Percentiles rank a stretch among this genome's conserved stretches.
These are phyloP conservation scores for Tauraco hartlaubi DNA, from an alignment of 2,797 vertebrate genomes.

Conservation along the genomic window DNA sequence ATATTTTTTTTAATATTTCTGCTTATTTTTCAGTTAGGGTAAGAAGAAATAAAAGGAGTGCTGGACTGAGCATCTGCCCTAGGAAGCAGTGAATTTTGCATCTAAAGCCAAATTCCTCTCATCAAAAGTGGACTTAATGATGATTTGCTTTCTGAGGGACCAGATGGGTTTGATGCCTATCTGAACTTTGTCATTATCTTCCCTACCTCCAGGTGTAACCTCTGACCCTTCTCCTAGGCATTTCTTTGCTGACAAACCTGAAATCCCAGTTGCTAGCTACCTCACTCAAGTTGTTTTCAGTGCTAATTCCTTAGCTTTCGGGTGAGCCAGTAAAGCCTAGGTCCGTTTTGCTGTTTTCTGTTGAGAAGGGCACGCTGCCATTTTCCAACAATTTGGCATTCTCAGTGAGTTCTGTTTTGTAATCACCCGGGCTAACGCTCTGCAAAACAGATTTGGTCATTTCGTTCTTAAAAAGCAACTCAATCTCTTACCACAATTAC, in stretches of 20 bases:
- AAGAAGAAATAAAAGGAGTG: background rate
- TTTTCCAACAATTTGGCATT: constrained; percentile 22
- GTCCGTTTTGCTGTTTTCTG: background rate
- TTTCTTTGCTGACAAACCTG: constrained; percentile 30
- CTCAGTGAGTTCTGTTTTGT: constrained; percentile 34
- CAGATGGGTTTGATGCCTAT: background rate
- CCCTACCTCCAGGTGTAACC: constrained; percentile 33
- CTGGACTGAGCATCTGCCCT: background rate
- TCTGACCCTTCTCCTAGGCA: constrained; percentile 7
- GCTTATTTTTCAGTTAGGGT: background rate
- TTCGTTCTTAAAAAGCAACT: constrained; percentile 39
- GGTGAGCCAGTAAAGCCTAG: background rate
- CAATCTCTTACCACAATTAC: background rate
- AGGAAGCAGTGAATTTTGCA: background rate
- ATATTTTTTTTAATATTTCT: background rate
- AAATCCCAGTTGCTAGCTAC: background rate
- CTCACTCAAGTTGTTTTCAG: background rate
- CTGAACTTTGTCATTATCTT: constrained; percentile 2
- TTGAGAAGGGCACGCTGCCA: constrained; percentile 36
- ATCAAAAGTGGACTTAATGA: background rate
- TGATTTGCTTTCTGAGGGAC: background rate
- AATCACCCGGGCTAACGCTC: constrained; percentile 1
- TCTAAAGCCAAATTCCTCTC: background rate
- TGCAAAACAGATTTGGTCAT: constrained; percentile 36
- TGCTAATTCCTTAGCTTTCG: background rate